Base-by-base conservation (phyloP, 2,113 vertebrate species). In the Isurus oxyrinchus region DNA sequence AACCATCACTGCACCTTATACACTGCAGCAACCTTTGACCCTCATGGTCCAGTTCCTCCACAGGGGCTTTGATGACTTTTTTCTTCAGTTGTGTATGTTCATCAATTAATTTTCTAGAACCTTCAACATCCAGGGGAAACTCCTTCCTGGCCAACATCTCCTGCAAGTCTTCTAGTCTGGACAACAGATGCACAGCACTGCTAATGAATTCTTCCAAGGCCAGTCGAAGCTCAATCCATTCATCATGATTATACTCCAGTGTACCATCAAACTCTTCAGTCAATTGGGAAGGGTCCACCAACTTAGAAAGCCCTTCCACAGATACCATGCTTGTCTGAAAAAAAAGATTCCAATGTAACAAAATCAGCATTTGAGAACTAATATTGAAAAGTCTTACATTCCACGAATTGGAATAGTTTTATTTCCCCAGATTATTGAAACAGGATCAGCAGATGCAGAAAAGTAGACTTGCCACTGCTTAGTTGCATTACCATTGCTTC, bases 61-160 rank as follows among this genome's bases (percentile, higher is more conserved):
- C 99, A 0, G 99, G 99, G 96, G 99, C 99, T 98, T 99, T 99
- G 96, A 99, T 98, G 96, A 99, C 99, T 98, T 99, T 99, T 97
- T 99, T 99, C 98, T 99, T 99, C 69, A 99, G 98, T 96, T 99
- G 99, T 0, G 99, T 99, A 97, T 99, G 99, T 96, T 99, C 99
- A 8, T 99, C 99, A 19, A 99, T 99, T 76, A 99, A 97, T 96
- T 98, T 98, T 95, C 99, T 98, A 0, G 99, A 99, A 96, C 99
- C 99, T 96, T 99, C 99, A 96, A 99, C 99, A 0, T 99, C 99
- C 96, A 99, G 98, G 0, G 99, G 99, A 97, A 99, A 99, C 96
- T 99, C 99, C 96, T 99, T 99, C 97, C 99, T 98, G 76, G 99
- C 99, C 97, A 99, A 96, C 97, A 98, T 98, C 97, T 99, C 99